Evolutionary conservation across 2,888 invertebrate species (phyloP).

Genomic region (Theretra japonica): DNA sequence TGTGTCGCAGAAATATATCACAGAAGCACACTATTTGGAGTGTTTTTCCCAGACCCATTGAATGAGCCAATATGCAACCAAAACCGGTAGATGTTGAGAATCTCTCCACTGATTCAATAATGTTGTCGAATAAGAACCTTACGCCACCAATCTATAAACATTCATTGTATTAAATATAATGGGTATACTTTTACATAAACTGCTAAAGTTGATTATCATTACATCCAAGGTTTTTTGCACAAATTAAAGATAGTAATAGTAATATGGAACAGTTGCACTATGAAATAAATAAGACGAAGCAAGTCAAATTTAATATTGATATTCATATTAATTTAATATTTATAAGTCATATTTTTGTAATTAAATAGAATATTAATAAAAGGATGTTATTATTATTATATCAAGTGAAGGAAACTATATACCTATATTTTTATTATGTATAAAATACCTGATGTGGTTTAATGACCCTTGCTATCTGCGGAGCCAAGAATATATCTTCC

Average conservation of each 20-base stretch:
- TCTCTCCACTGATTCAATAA: conserved; percentile 95
- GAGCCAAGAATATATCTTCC: conserved; percentile 95
- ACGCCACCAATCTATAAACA: conserved; percentile 93
- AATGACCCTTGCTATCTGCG: conserved; percentile 94
- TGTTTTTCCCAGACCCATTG: conserved; percentile 99
- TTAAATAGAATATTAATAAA: too few relatives aligned
- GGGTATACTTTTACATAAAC: background rate
- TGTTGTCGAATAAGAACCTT: conserved; percentile 97
- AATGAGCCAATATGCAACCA: conserved; percentile 99
- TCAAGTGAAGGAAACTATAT: too few relatives aligned
- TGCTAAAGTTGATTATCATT: too few relatives aligned
- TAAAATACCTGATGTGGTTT: conserved; percentile 95
- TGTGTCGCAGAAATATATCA: conserved; percentile 97
- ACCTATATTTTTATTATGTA: background rate
- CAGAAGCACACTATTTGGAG: conserved; percentile 97
- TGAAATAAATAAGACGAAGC: too few relatives aligned
- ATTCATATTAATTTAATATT: too few relatives aligned
- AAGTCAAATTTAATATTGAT: too few relatives aligned
- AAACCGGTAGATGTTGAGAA: conserved; percentile 96
- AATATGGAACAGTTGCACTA: too few relatives aligned
- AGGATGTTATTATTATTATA: too few relatives aligned
- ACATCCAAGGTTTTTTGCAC: too few relatives aligned
- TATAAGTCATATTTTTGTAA: too few relatives aligned
- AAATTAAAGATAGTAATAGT: too few relatives aligned
- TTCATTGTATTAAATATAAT: conserved; percentile 9